These are phyloP conservation scores for Choreutis nemorana DNA, from an alignment of 2,888 invertebrate genomes.

Conservation along the genomic window DNA sequence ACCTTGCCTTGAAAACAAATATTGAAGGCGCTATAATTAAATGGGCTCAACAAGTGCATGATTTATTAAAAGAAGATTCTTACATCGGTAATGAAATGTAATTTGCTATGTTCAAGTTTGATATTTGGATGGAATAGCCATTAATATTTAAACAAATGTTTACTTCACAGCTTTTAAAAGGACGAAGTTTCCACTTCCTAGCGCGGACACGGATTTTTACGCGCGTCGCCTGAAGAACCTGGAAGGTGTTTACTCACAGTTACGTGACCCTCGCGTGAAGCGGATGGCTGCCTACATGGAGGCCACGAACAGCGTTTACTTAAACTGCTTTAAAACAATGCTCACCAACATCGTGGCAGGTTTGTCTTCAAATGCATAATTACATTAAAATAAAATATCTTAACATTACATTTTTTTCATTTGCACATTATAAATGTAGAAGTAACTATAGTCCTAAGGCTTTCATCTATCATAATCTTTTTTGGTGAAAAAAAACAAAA, in stretches of 20 bases:
- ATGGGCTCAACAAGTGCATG: constrained; percentile 83
- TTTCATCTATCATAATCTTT: too few species aligned
- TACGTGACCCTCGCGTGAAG: constrained; percentile 82
- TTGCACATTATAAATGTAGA: too few species aligned
- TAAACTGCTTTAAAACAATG: constrained; percentile 77
- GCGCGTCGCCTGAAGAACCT: constrained; percentile 78
- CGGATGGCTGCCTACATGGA: constrained; percentile 85
- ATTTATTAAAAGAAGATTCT: constrained; percentile 80
- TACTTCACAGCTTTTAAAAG: constrained; percentile 63
- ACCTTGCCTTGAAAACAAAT: constrained; percentile 77
- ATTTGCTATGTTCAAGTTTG: not conserved
- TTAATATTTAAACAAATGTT: not conserved
- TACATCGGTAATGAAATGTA: constrained; percentile 45
- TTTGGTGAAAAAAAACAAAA: too few species aligned
- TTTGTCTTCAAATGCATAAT: too few species aligned
- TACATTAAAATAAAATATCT: too few species aligned
- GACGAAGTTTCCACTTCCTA: constrained; percentile 75
- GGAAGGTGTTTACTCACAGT: constrained; percentile 86
- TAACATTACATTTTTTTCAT: too few species aligned
- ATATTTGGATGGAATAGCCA: not conserved
- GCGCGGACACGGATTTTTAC: constrained; percentile 83
- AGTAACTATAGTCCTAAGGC: too few species aligned
- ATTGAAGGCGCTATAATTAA: constrained; percentile 88
- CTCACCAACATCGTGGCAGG: constrained; percentile 81
- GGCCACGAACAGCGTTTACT: constrained; percentile 80